Conservation (phyloP, 1,140 invertebrate species). For the Brachionus rubens region DNA sequence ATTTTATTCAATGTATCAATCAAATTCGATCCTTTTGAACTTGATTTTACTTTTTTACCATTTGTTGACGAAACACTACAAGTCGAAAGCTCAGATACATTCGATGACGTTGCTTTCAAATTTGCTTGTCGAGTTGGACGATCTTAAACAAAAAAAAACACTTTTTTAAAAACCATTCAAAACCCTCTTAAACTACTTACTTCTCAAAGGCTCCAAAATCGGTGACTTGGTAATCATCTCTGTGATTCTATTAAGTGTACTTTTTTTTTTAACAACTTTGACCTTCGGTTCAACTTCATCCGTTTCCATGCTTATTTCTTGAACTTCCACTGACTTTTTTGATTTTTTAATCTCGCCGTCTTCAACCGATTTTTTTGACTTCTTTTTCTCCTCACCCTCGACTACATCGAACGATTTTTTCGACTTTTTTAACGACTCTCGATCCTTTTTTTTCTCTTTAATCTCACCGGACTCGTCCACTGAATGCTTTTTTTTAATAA, state of each 20-base stretch:
- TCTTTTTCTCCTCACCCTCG: background rate
- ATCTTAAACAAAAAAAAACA: too few species aligned
- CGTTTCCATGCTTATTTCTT: too few species aligned
- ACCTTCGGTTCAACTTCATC: too few species aligned
- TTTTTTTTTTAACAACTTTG: slow-evolving; percentile 44
- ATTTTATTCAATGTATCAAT: slow-evolving; percentile 36
- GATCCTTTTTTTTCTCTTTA: background rate
- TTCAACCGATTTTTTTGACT: slow-evolving; percentile 1
- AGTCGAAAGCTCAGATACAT: slow-evolving; percentile 27
- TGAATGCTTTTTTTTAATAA: background rate
- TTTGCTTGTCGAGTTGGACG: slow-evolving; percentile 31
- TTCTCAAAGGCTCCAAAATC: slow-evolving; percentile 33
- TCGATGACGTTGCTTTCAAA: slow-evolving; percentile 12
- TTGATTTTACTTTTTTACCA: background rate
- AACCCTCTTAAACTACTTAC: too few species aligned
- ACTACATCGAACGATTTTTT: background rate
- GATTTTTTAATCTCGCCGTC: background rate
- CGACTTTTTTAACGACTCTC: background rate
- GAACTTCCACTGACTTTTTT: background rate
- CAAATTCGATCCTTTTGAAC: slow-evolving; percentile 8
- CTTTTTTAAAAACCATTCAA: too few species aligned
- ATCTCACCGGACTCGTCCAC: background rate
- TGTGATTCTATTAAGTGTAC: slow-evolving; percentile 17
- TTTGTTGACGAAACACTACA: background rate
- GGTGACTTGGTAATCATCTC: slow-evolving; percentile 39